Evolutionary conservation across 2,888 invertebrate genomes (phyloP), one percentile per base, ranked within the genome.

Genomic region (Drosophila pseudotalamancana): DNA sequence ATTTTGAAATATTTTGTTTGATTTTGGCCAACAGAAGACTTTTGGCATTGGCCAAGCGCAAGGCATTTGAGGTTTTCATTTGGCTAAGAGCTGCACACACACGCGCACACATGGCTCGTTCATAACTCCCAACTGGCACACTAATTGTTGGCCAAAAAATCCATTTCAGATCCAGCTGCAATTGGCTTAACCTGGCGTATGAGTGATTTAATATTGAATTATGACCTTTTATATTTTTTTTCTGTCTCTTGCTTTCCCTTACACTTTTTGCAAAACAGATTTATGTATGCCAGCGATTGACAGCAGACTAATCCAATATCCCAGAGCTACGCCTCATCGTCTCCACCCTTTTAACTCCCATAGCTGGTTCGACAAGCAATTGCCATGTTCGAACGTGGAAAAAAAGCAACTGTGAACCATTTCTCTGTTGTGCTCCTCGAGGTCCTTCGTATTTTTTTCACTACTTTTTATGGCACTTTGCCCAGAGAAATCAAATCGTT

Each of bases 1-100:
- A 84, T 86, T 83, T 86, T 86, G 86, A 83, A 84, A 83, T 86
- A 86, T 83, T 86, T 83, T 83, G 83, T 83, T 83, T 83, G 83
- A 83, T 86, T 86, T 83, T 83, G 74, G 74, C 66, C 50, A 59
- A 40, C 21, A 29, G 76, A 76, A 72, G 82, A 81, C 66, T 70
- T 65, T 63, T 57, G 55, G 51, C 32, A 31, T 45, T 56, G 40
- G 19, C 53, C 39, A 29, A 65, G 59, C 31, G 53, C 50, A 72
- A 60, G 61, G 56, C 80, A 84, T 70, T 81, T 81, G 78, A 84
- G 84, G 78, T 81, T 80, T 80, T 84, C 84, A 84, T 80, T 80
- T 80, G 65, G 67, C 80, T 84, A 80, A 80, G 67, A 80, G 80
- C 77, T 57, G 49, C 25, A 55, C 14, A 57, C 48, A 32, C 16